Evolutionary conservation across 2,113 vertebrate species (phyloP).

Genomic region (Toxostoma redivivum): DNA sequence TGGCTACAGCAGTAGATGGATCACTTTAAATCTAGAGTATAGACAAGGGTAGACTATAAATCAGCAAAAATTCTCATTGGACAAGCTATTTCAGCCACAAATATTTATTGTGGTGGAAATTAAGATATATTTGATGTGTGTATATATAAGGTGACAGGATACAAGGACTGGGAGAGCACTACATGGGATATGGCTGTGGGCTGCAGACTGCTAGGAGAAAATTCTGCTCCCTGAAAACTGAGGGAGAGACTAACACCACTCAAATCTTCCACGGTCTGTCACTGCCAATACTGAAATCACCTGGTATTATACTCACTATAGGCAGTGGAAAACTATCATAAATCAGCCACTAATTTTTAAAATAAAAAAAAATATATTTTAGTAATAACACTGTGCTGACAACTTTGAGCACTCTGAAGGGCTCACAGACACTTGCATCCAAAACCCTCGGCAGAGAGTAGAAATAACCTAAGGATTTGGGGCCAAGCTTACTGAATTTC

Average conservation of each 20-base stretch:
- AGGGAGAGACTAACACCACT: not conserved
- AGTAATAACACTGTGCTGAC: not conserved
- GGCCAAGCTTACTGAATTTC: not conserved
- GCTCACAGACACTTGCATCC: not conserved
- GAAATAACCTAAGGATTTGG: not conserved
- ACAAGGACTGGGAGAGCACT: not conserved
- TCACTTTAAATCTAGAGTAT: not conserved
- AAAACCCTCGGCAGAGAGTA: not conserved
- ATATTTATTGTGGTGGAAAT: conserved; percentile 3
- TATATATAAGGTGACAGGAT: not conserved
- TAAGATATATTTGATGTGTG: not conserved
- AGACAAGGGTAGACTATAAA: not conserved
- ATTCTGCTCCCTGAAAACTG: not conserved
- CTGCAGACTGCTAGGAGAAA: not conserved
- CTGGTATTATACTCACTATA: not conserved
- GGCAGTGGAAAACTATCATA: not conserved
- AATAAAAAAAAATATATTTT: not conserved
- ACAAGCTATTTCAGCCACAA: not conserved
- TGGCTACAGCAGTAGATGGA: not conserved
- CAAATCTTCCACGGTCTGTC: not conserved
- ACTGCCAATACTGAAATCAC: not conserved
- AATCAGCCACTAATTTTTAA: not conserved
- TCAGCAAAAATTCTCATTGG: not conserved
- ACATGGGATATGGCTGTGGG: not conserved
- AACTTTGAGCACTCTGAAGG: not conserved